Base-by-base conservation (phyloP, 2,113 vertebrate genomes). In the Hemicordylus capensis region DNA sequence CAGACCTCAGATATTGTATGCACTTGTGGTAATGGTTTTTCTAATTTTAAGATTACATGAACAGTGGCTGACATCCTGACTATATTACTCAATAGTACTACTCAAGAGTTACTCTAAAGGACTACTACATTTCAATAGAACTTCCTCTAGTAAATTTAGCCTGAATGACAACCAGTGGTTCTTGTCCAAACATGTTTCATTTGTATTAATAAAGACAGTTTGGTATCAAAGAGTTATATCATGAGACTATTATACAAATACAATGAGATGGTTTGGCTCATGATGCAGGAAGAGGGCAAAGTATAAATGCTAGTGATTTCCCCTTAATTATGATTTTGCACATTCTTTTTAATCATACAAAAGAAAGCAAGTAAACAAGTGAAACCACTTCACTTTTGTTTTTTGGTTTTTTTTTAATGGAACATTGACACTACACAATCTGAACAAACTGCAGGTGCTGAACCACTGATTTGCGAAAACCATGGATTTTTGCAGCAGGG, bases 301-400 rank as follows among this genome's bases (percentile, higher is more conserved):
- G 34, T 34, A n/a, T 15, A 44, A 26, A 39, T 44, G 1, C 5
- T 39, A 37, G 34, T 17, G 4, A 4, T 77, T 77, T 54, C 3
- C 10, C n/a, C 20, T 59, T 6, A 28, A 6, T 44, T 83, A 87
- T 89, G 20, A 92, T 46, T 63, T 61, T 54, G n/a, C n/a, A 34
- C n/a, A 24, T 58, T 26, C 2, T 26, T 83, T 63, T 59, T n/a
- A 61, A n/a, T 5, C 12, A 69, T 44, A 22, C 15, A 28, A 12
- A 39, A 15, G 39, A 37, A 24, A 69, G 34, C 4, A 51, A 67
- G 19, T 2, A 12, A 51, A 34, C 48, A 56, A 28, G n/a, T 8
- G 26, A 26, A 61, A 61, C 28, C 12, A 83, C 7, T 63, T 34
- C 64, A 15, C 3, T 85, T 82, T 39, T 12, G 14, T 61, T 82